phyloP scores from a whole-genome alignment of 1,140 invertebrate genomes.

The Drosophila willistoni region DNA sequence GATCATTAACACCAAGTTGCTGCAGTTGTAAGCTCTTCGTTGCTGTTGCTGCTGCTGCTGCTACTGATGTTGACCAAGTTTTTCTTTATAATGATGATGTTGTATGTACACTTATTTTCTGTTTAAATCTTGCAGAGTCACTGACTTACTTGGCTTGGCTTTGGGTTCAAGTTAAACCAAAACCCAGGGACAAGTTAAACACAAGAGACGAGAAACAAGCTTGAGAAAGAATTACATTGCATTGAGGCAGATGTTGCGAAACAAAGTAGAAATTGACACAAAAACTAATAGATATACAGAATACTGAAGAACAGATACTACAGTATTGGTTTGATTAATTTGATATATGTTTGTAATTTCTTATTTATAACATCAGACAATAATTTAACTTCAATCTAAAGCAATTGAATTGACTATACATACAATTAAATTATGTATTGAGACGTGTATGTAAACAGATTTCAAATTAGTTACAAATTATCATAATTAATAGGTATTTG shows the following conservation, averaged over 20 bases:
- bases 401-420: too few species aligned
- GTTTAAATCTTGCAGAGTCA: constrained; percentile 49
- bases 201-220: not conserved
- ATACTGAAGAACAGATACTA: too few species aligned
- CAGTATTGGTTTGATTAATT: too few species aligned
- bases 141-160: constrained; percentile 46
- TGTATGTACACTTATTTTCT: constrained; percentile 20
- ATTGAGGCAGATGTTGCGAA: constrained; percentile 1
- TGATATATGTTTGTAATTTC: too few species aligned
- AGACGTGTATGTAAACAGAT: too few species aligned
- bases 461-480: too few species aligned
- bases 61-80: constrained; percentile 44
- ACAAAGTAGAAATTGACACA: not conserved
- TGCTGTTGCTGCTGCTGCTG: not conserved
- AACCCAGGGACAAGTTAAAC: constrained; percentile 45
- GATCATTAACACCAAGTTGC: constrained; percentile 50
- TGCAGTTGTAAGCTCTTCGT: constrained; percentile 34
- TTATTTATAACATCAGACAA: too few species aligned
- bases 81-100: constrained; percentile 20
- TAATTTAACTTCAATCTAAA: too few species aligned
- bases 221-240: not conserved
- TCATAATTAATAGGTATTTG: too few species aligned
- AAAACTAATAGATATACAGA: not conserved
- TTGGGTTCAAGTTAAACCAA: constrained; percentile 44
- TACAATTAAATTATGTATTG: too few species aligned